Evolutionary conservation across 2,113 vertebrate species (phyloP).

Genomic region (Gallinago paraguaiae): DNA sequence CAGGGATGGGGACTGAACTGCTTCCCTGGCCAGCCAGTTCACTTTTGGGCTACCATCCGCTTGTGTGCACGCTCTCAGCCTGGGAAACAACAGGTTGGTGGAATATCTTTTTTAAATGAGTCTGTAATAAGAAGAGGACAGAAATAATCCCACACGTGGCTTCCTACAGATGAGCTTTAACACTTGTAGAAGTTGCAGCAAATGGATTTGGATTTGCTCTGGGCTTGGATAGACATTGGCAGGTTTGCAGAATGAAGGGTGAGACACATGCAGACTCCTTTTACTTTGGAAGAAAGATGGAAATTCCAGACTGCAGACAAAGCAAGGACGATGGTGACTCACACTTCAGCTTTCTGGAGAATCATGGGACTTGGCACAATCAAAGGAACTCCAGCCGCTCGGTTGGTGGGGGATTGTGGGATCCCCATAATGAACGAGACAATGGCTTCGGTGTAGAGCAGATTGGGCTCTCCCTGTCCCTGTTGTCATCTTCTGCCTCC

Average conservation of each 20-base stretch:
- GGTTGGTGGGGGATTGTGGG: too few relatives aligned
- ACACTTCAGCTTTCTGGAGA: not conserved
- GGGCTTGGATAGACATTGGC: not conserved
- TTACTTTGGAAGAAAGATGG: not conserved
- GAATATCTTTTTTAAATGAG: not conserved
- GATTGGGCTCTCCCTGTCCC: not conserved
- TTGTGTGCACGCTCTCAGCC: not conserved
- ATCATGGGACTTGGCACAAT: accelerated
- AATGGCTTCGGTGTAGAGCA: not conserved
- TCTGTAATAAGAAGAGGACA: slow-evolving; percentile 11
- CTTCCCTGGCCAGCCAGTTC: not conserved
- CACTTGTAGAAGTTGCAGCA: not conserved
- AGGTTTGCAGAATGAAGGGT: not conserved
- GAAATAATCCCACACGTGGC: not conserved
- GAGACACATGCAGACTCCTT: not conserved
- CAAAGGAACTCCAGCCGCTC: not conserved
- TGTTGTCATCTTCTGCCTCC: accelerated
- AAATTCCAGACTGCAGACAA: not conserved
- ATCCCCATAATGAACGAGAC: not conserved
- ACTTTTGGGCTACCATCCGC: not conserved
- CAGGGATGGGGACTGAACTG: too few relatives aligned
- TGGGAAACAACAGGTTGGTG: not conserved
- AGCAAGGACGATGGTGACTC: accelerated
- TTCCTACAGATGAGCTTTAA: not conserved
- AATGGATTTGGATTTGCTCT: not conserved